Evolutionary conservation across 2,888 invertebrate genomes (phyloP).

Genomic region (Biston betularia): DNA sequence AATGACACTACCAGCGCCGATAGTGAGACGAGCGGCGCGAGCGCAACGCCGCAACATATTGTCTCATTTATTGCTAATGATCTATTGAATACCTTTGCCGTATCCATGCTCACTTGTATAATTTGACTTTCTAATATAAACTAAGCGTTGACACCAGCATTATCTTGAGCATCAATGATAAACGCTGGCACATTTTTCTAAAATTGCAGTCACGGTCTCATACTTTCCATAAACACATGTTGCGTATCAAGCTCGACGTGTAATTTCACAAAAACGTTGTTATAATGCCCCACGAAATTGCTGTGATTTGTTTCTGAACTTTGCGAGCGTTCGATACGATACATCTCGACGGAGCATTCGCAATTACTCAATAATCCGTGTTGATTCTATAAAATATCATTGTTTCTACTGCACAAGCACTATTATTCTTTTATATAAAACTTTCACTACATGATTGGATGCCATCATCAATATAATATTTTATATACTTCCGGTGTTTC

Average conservation of each 20-base stretch:
- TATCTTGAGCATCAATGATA: constrained; percentile 38
- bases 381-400: constrained; percentile 69
- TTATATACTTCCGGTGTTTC: constrained; percentile 29
- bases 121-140: constrained; percentile 65
- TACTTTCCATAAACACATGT: constrained; percentile 74
- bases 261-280: constrained; percentile 81
- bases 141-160: constrained; percentile 53
- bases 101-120: constrained; percentile 50
- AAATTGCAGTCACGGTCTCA: constrained; percentile 58
- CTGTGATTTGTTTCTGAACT: constrained; percentile 76
- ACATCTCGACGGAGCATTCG: constrained; percentile 59
- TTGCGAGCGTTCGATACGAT: constrained; percentile 67
- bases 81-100: constrained; percentile 66
- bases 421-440: constrained; percentile 50
- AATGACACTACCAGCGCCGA: constrained; percentile 64
- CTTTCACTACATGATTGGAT: constrained; percentile 52
- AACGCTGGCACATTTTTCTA: constrained; percentile 52
- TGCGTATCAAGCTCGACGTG: constrained; percentile 63
- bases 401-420: constrained; percentile 43
- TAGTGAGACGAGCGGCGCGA: constrained; percentile 61
- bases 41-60: constrained; percentile 69
- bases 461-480: constrained; percentile 22
- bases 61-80: constrained; percentile 82
- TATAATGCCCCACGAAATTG: constrained; percentile 76
- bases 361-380: constrained; percentile 76